Base-by-base conservation (phyloP, 2,888 invertebrate genomes). In the Cephalotes varians region DNA sequence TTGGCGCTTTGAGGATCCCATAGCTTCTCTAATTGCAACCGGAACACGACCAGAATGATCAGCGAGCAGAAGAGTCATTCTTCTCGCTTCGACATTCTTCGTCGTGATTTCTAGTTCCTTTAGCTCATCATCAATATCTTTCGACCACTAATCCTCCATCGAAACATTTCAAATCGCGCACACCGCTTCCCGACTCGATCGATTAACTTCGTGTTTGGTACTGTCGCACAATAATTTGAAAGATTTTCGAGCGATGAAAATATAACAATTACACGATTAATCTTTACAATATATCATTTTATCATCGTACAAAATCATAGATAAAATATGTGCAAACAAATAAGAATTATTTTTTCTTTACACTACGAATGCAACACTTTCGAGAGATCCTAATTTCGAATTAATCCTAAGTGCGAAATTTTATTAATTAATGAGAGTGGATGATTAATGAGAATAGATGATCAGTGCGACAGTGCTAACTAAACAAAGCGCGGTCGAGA, bases 1-100 rank as follows among this genome's bases (percentile, higher is more conserved):
- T 84, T 86, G 73, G 89, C 85, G 86, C 87, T 86, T 90, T 82
- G 87, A 90, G 90, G 90, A 90, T 87, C 86, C 88, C 84, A 85
- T 76, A 84, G 83, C 86, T 81, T 85, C 71, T 71, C 79, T 65
- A 86, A 86, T 60, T 44, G 34, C 77, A 58, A 69, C 67, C 44
- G 44, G 67, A 81, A 56, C 44, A 37, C 60, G 60, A 28, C 58
- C 58, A 40, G 34, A 58, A 56, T 34, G 60, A 77, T 25, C 15
- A 21, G 1, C 65, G 79, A 60, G 51, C 51, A 37, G 49, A 37
- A 7, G 9, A 54, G 18, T 25, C 10, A 0, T 28, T 49, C 4
- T n/a, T 49, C 56, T 67, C 71, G 44, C 62, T 54, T 65, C 69
- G 71, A 34, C 72, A 58, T 51, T 51, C 80, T 64, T 47, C 25